Evolutionary conservation across 2,113 vertebrate genomes (phyloP).

Genomic region (Hystrix brachyura): DNA sequence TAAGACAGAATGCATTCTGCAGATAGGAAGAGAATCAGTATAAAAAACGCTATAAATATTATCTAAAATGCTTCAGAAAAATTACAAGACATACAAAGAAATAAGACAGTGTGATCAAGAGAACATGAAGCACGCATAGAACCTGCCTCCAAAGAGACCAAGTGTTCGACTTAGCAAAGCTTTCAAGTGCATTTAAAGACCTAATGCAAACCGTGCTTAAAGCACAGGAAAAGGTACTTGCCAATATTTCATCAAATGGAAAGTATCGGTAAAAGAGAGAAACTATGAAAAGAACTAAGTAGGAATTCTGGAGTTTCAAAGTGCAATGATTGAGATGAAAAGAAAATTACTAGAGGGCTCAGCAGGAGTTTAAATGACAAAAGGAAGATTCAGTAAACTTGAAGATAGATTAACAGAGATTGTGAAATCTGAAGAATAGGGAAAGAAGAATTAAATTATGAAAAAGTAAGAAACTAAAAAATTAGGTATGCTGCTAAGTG

Average conservation of each 20-base stretch:
- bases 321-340: not conserved
- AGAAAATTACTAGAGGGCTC: not conserved
- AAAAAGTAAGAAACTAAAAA: not conserved
- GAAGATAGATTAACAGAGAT: not conserved
- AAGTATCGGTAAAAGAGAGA: not conserved
- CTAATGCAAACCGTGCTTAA: not conserved
- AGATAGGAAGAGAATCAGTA: not conserved
- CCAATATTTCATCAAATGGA: not conserved
- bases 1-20: not conserved
- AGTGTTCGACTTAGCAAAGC: not conserved
- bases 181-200: not conserved
- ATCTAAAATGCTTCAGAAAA: not conserved
- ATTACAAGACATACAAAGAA: not conserved
- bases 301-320: not conserved
- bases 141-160: not conserved
- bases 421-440: not conserved
- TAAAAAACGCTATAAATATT: not conserved
- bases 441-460: not conserved
- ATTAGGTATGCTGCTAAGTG: not conserved
- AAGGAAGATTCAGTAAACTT: not conserved
- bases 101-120: not conserved
- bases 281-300: not conserved
- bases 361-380: not conserved
- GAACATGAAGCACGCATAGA: not conserved
- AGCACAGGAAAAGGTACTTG: not conserved